Evolutionary conservation across 2,888 invertebrate genomes (phyloP), one percentile per base, ranked within the genome.

Genomic region (Hydraecia micacea): DNA sequence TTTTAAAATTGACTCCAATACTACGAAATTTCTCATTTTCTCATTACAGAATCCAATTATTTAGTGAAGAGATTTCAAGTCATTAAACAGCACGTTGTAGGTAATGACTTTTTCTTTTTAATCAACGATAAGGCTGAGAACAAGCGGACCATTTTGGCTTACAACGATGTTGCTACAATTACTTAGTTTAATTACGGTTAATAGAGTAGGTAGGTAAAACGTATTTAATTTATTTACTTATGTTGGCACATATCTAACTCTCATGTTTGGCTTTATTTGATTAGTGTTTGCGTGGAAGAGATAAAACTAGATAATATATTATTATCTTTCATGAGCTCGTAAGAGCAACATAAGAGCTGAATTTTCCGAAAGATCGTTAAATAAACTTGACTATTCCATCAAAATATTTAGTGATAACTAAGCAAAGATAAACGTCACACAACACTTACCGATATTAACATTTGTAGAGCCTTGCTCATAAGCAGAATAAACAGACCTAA

Each of bases 241-340:
- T 49, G 39, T 84, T 68, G 58, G 6, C 52, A 65, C 60, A 42
- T 39, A 36, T 36, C 6, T 63, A 46, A 58, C 49, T 70, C 36
- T 52, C 39, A 21, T 74, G 52, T 86, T 73, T 77, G 63, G 25
- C 49, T 52, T 71, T 71, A 52, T 74, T 68, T 66, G 60, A 63
- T 67, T 52, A 63, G 42, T 25, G 39, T 67, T 60, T n/a, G 42
- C 11, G 21, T 63, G 28, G 18, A 58, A 60, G 42, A 71, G 82
- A 86, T 84, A 84, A 73, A 36, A 71, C 28, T 60, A 65, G 3
- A 79, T 78, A 60, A 79, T 78, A 60, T 25, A 36, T 8, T 66
- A 70, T 55, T 71, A 66, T 77, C 58, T 74, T 73, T 71, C 25
- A 52, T 60, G 32, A 73, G 18, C 32, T 13, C 60, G 18, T 63